phyloP scores from a whole-genome alignment of 2,113 vertebrate genomes.

The Urocitellus parryii region DNA sequence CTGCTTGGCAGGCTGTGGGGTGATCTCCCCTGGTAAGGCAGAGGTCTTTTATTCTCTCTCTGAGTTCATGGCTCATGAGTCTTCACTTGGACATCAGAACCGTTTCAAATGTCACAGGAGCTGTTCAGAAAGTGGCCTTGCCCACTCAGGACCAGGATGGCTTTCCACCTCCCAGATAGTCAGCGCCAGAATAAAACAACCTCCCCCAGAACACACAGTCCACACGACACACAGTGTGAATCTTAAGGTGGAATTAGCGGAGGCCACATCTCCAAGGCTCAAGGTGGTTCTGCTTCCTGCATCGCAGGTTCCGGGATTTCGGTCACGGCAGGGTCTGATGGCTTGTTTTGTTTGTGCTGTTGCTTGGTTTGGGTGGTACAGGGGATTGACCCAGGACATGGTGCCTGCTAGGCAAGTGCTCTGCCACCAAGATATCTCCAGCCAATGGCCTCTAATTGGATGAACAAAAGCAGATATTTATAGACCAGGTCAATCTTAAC shows the following conservation, averaged over 20 bases:
- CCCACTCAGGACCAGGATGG: neutral
- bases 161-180: rapidly evolving
- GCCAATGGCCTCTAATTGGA: neutral
- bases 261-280: neutral
- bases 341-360: too few relatives aligned
- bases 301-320: rapidly evolving
- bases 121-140: neutral
- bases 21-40: too few relatives aligned
- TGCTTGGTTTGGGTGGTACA: too few relatives aligned
- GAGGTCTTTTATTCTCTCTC: neutral
- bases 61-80: neutral
- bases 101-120: neutral
- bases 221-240: neutral
- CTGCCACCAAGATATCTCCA: too few relatives aligned
- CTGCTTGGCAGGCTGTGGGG: rapidly evolving
- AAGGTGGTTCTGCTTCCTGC: neutral
- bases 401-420: too few relatives aligned
- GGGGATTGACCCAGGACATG: too few relatives aligned
- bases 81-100: neutral
- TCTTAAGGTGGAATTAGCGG: neutral
- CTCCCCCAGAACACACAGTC: neutral
- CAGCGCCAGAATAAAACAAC: neutral
- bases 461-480: neutral
- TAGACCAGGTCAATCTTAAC: neutral
- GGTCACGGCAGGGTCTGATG: too few relatives aligned